Conservation (phyloP, 2,888 invertebrate species). For the Apoda limacodes region DNA sequence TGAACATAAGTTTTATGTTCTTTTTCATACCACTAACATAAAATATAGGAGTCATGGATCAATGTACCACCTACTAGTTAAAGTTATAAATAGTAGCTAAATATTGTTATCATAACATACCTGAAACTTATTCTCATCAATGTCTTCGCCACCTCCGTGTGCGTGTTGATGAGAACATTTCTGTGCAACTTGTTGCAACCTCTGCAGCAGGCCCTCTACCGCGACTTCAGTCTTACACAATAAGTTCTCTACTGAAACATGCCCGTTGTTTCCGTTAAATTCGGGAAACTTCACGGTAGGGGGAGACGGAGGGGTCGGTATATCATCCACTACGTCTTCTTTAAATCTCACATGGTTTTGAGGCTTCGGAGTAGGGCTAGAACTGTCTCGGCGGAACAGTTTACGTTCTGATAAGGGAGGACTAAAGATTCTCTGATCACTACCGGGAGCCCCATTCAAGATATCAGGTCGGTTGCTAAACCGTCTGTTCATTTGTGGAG, state of each 20-base stretch:
- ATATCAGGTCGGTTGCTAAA: conserved; percentile 55
- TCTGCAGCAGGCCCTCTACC: conserved; percentile 74
- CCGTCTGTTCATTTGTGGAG: conserved; percentile 67
- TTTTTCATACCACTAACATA: too few relatives aligned
- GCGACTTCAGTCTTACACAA: conserved; percentile 78
- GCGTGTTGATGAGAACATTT: conserved; percentile 79
- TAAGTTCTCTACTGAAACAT: conserved; percentile 70
- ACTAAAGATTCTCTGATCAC: conserved; percentile 44
- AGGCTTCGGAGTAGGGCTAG: conserved; percentile 45
- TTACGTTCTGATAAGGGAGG: conserved; percentile 47
- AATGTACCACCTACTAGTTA: too few relatives aligned
- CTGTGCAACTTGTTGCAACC: conserved; percentile 77
- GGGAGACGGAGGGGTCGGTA: conserved; percentile 59
- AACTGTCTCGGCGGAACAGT: conserved; percentile 35
- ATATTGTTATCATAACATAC: too few relatives aligned
- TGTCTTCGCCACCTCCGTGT: conserved; percentile 79
- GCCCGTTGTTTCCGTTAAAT: conserved; percentile 64
- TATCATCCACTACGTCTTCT: conserved; percentile 54
- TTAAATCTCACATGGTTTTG: conserved; percentile 62
- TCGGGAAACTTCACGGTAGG: conserved; percentile 52
- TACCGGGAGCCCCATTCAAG: conserved; percentile 50
- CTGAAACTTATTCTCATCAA: conserved; percentile 83
- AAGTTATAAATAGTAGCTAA: too few relatives aligned
- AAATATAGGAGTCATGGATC: too few relatives aligned
- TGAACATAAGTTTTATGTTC: too few relatives aligned